Percentiles rank a stretch among this genome's conserved stretches.
Conservation (phyloP, 2,113 vertebrate genomes). For the Bufo gargarizans region DNA sequence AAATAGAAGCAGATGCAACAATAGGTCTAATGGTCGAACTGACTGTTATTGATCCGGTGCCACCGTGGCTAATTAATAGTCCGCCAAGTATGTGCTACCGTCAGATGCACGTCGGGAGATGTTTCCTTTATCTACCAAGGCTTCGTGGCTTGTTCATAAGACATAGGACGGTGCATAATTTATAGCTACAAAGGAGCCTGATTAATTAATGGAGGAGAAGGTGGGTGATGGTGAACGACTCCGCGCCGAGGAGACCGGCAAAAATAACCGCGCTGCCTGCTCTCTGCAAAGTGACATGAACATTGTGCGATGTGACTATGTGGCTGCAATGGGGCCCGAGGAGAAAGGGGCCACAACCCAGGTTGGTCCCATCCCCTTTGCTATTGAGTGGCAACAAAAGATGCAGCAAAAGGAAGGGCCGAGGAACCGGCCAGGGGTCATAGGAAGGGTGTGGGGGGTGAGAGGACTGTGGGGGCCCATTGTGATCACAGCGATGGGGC, state of each 20-base stretch:
- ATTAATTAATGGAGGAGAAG: constrained; percentile 33
- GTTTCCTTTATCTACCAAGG: background rate
- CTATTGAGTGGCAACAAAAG: no score
- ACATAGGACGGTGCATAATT: background rate
- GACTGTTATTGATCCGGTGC: constrained; percentile 62
- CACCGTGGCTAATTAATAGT: constrained; percentile 56
- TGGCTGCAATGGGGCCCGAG: no score
- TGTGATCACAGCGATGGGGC: no score
- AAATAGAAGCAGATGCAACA: constrained; percentile 59
- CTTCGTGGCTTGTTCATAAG: constrained; percentile 8
- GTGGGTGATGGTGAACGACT: constrained; percentile 39
- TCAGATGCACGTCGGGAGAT: background rate
- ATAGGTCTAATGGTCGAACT: constrained; percentile 61
- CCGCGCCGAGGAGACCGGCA: constrained; percentile 6
- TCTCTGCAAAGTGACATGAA: no score
- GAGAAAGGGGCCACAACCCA: no score
- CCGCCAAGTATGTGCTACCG: constrained; percentile 7
- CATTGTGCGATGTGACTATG: no score
- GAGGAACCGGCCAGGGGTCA: no score
- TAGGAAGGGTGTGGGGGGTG: no score
- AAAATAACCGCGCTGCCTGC: background rate
- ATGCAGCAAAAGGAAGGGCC: no score
- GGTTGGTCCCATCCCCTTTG: no score
- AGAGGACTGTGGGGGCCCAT: no score
- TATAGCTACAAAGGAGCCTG: background rate